phyloP scores from a whole-genome alignment of 2,797 vertebrate species.

The Rhinichthys osculus region DNA sequence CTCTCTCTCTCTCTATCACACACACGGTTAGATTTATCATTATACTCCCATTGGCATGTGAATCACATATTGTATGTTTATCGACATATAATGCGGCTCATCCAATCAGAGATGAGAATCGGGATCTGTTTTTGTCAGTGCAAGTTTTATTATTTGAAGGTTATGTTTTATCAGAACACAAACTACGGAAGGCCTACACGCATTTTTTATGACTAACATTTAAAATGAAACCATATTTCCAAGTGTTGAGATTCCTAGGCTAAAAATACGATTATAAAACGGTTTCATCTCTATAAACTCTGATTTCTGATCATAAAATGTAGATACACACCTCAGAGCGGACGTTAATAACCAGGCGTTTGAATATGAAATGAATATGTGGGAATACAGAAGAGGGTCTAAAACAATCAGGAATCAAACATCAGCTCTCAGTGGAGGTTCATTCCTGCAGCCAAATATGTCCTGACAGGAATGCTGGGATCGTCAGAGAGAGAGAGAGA shows the following conservation, averaged over 20 bases:
- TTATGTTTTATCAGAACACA: background rate
- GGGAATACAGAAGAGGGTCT: too few species aligned
- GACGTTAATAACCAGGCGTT: background rate
- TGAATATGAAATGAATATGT: too few species aligned
- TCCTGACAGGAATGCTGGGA: conserved; percentile 15
- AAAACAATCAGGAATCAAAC: background rate
- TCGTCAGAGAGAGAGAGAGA: background rate
- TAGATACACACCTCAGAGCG: background rate
- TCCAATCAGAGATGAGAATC: background rate
- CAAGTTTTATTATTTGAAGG: background rate
- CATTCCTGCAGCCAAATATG: background rate
- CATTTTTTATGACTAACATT: background rate
- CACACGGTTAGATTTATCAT: background rate
- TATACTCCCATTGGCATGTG: background rate
- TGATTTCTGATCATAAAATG: background rate
- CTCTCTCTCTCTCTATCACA: too few species aligned
- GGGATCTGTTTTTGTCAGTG: background rate
- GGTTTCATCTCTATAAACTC: background rate
- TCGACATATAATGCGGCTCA: background rate
- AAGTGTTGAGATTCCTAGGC: background rate
- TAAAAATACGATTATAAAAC: background rate
- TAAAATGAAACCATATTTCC: background rate
- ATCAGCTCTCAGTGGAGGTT: background rate
- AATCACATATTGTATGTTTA: background rate
- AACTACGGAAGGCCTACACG: too few species aligned